Evolutionary conservation across 2,113 vertebrate genomes (phyloP).

Genomic region (Rattus norvegicus): GRCr8 NC_086024.1:19153001-19153500

Average conservation of each 20-base stretch:
- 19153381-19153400: background rate
- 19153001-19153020: slow-evolving; percentile 72
- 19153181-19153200: background rate
- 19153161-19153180: background rate
- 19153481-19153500: background rate
- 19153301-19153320: background rate
- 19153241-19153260: background rate
- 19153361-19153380: background rate
- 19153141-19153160: background rate
- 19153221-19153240: background rate
- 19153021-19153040: slow-evolving; percentile 57
- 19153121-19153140: slow-evolving; percentile 1
- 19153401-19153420: background rate
- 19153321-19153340: background rate
- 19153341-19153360: background rate
- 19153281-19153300: background rate
- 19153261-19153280: background rate
- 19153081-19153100: slow-evolving; percentile 16
- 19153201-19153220: background rate
- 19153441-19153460: background rate
- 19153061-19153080: slow-evolving; percentile 56
- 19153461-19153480: background rate
- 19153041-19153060: slow-evolving; percentile 67
- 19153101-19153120: background rate
- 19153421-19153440: background rate